A percentile compares a stretch with the other conserved stretches of the same genome.
phyloP scores from a whole-genome alignment of 2,888 invertebrate species.

The Nasonia oneida region DNA sequence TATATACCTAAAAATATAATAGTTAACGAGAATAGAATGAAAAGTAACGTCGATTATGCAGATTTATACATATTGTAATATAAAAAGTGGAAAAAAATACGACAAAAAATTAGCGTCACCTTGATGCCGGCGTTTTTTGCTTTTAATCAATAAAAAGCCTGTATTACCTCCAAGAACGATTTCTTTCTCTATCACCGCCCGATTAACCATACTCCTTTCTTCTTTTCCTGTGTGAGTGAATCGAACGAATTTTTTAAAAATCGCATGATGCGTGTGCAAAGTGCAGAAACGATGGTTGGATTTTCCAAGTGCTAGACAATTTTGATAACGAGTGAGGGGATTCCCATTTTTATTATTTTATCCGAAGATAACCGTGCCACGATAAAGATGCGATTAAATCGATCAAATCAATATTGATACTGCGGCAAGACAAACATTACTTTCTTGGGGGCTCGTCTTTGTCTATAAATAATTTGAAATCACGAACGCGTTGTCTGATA shows the following conservation, averaged over 20 bases:
- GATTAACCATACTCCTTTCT: not conserved
- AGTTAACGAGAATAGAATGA: not conserved
- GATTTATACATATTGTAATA: slow-evolving; percentile 59
- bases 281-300: not conserved
- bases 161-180: slow-evolving; percentile 68
- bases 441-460: no score
- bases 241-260: not conserved
- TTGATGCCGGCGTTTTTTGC: slow-evolving; percentile 66
- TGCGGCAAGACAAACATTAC: no score
- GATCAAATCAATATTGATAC: no score
- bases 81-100: slow-evolving; percentile 42
- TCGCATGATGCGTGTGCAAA: not conserved
- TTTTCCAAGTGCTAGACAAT: not conserved
- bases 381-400: no score
- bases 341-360: no score
- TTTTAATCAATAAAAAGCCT: slow-evolving; percentile 75
- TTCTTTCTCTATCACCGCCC: not conserved
- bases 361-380: no score
- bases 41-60: slow-evolving; percentile 28
- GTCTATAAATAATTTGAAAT: no score
- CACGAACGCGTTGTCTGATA: no score
- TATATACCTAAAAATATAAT: not conserved
- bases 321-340: no score
- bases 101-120: slow-evolving; percentile 51
- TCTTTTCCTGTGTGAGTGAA: not conserved